Base-by-base conservation (phyloP, 1,140 invertebrate genomes). In the Lucilia cuprina region DNA sequence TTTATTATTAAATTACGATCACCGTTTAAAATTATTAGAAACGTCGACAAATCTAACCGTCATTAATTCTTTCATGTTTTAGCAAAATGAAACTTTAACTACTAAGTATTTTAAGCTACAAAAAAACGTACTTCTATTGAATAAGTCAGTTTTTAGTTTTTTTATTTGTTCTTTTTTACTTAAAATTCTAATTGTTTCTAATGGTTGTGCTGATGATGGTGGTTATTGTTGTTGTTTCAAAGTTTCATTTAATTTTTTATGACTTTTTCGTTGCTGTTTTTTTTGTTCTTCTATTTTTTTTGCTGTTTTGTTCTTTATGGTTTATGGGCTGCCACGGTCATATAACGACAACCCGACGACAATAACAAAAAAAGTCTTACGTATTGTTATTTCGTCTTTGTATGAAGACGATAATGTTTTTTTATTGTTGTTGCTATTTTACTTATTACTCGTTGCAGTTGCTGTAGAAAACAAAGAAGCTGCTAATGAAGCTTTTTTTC, bases 301-400 rank as follows among this genome's bases (percentile, higher is more conserved):
- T 55, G 50, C 17, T 55, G 50, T 12, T 55, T 55, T 55, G 50
- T 55, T 65, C 17, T 70, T 70, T 70, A 70, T 70, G 65, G 65
- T 70, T 70, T 70, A 70, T 70, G 65, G 65, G n/a, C 65, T 21
- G 65, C 65, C 65, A 70, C 65, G 65, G 65, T 21, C 65, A 70
- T 21, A 70, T 70, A 70, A 70, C 65, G 65, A 70, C 65, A 70
- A 70, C 65, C 7, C 35, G 35, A 41, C 35, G 35, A 41, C 35
- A 41, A 70, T 8, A 70, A 70, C 19, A n/a, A 70, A 70, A 9
- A 70, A 70, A 5, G 19, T 70, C 65, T 70, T 70, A 21, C n/a
- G n/a, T 70, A 70, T 70, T 70, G 19, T 70, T 70, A 5, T 21
- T 70, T 21, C 19, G 19, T 70, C 3, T n/a, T 70, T 70, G 2